Conservation (phyloP, 2,113 vertebrate species). For the Gymnorhina tibicen region DNA sequence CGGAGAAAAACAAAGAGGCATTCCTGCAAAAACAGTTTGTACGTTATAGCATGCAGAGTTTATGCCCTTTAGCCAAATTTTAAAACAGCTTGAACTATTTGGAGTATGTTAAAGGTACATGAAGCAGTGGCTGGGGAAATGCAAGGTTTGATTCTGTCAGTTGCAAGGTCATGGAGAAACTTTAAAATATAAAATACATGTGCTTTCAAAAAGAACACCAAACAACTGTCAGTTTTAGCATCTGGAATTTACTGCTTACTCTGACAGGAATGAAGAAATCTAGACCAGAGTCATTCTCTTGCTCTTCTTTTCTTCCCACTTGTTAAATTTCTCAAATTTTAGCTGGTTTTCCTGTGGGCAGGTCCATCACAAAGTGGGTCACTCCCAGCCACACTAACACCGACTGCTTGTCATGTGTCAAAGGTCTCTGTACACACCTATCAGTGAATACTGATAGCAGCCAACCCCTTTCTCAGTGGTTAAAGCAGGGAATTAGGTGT, state of each 20-base stretch:
- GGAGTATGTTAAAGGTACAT: not conserved
- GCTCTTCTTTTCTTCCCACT: not conserved
- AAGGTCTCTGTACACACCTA: not conserved
- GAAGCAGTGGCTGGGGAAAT: not conserved
- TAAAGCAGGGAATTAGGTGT: not conserved
- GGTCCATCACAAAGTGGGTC: not conserved
- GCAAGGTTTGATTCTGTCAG: not conserved
- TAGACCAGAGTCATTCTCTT: not conserved
- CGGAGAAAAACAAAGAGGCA: not conserved
- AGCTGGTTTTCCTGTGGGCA: not conserved
- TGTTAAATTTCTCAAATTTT: not conserved
- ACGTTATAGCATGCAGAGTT: not conserved
- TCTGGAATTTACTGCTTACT: not conserved
- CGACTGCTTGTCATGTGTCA: not conserved
- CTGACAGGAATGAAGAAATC: not conserved
- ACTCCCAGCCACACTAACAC: not conserved
- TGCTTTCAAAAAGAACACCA: not conserved
- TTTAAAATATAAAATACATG: not conserved
- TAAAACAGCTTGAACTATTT: not conserved
- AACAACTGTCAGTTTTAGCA: not conserved
- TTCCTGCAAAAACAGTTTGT: not conserved
- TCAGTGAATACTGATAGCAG: not conserved
- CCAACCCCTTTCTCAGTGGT: not conserved
- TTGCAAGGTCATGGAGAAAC: not conserved
- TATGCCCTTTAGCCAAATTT: not conserved